Base-by-base conservation (phyloP, 1,140 invertebrate species). In the Chelonus insularis region DNA sequence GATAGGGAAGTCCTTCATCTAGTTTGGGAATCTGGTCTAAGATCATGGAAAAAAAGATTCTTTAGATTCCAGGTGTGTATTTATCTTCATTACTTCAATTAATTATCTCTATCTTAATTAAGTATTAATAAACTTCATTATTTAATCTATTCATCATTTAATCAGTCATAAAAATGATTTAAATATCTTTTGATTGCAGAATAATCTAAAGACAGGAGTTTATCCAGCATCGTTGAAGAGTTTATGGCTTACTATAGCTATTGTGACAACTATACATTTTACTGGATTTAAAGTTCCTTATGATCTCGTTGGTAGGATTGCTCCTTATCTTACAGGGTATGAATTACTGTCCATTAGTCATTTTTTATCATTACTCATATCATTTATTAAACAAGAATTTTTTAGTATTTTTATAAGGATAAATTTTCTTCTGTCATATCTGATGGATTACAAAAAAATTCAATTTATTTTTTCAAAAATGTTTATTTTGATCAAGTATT, bases 1-100 rank as follows among this genome's bases (percentile, higher is more conserved):
- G 96, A 99, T 75, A 86, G 94, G 63, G 96, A 98, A 82, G 94
- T 98, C 20, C 84, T 96, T 3, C 87, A 94, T 72, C 83, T 96
- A 25, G 89, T 96, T 16, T 96, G 92, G 91, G 86, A 93, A 60
- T 96, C 94, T 20, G 96, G 95, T 41, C 76, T 96, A 0, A 84
- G 95, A 16, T 97, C 96, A 0, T 98, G 95, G 93, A 97, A 95
- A 74, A 96, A 96, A 74, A 84, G 95, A 34, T 77, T 96, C 21
- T 91, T 89, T 0, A 85, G 93, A 72, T 92, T 96, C 76, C 85
- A 90, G 79, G 94, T 96, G 84, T 86, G 82, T 64, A 51, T 25
- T 39, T 41, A 12, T 36, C 2, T 45, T 52, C 18, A 32, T 50
- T 14, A 7, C 20, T 16, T 7, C 6, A 21, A 8, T 45, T 59